phyloP scores from a whole-genome alignment of 2,888 invertebrate species.

The Erynnis tages region DNA sequence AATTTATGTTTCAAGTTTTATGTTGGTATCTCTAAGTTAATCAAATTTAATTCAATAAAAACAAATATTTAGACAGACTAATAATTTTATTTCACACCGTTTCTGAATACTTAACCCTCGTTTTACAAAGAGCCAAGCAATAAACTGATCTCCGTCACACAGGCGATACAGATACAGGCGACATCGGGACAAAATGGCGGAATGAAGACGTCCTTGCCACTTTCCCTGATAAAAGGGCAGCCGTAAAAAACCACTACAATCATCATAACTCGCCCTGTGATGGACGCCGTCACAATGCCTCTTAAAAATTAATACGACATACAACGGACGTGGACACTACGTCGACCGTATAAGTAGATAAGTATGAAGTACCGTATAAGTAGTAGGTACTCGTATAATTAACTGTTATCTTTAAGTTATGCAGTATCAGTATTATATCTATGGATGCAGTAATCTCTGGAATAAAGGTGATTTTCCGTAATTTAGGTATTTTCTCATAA shows the following conservation, averaged over 20 bases:
- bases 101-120: conserved; percentile 42
- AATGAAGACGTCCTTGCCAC: conserved; percentile 52
- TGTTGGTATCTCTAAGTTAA: too few relatives aligned
- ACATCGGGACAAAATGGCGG: conserved; percentile 53
- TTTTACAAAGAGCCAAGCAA: conserved; percentile 45
- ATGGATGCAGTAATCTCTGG: too few relatives aligned
- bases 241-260: conserved; percentile 78
- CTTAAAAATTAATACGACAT: conserved; percentile 62
- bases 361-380: not conserved
- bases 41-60: not conserved
- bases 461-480: too few relatives aligned
- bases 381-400: not conserved
- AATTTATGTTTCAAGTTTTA: too few relatives aligned
- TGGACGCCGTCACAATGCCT: conserved; percentile 48
- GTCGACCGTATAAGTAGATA: too few relatives aligned
- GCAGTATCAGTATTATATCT: too few relatives aligned
- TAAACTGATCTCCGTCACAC: conserved; percentile 52
- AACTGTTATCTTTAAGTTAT: too few relatives aligned
- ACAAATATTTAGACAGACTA: conserved; percentile 8
- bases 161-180: conserved; percentile 57
- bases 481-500: too few relatives aligned
- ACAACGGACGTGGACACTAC: not conserved
- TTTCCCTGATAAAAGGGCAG: conserved; percentile 69
- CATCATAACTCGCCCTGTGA: conserved; percentile 64
- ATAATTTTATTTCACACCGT: conserved; percentile 16